These are phyloP conservation scores for Argopecten irradians DNA, from an alignment of 1,140 invertebrate genomes.

Conservation along the genomic window DNA sequence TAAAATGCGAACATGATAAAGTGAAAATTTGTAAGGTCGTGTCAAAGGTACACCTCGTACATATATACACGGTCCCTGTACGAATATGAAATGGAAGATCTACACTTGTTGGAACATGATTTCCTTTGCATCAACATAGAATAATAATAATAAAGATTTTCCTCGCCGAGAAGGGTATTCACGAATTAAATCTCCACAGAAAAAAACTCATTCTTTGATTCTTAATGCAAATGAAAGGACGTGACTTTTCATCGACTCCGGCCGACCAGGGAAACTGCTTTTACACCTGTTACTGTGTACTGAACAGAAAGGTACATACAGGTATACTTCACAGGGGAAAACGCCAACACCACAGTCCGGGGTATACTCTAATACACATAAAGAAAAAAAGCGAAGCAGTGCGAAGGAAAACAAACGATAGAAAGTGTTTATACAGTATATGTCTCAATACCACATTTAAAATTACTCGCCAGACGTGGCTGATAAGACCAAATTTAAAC, in stretches of 20 bases:
- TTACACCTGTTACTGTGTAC: neutral
- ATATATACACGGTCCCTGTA: conserved; percentile 12
- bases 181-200: conserved; percentile 17
- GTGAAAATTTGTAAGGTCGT: neutral
- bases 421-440: neutral
- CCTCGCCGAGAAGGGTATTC: neutral
- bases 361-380: neutral
- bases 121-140: neutral
- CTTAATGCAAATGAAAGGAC: neutral
- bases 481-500: neutral
- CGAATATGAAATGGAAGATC: neutral
- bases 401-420: neutral
- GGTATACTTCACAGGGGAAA: neutral
- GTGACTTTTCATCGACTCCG: conserved; percentile 20
- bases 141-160: neutral
- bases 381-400: neutral
- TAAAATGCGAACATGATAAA: neutral
- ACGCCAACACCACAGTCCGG: neutral
- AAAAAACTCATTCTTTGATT: neutral
- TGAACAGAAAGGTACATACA: neutral
- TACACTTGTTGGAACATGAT: neutral
- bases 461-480: neutral
- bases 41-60: neutral
- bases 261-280: conserved; percentile 9
- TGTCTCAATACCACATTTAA: neutral